A percentile compares a stretch with the other conserved stretches of the same genome.
Evolutionary conservation across 2,113 vertebrate genomes (phyloP).

Genomic region (Psilopsiagon aymara): DNA sequence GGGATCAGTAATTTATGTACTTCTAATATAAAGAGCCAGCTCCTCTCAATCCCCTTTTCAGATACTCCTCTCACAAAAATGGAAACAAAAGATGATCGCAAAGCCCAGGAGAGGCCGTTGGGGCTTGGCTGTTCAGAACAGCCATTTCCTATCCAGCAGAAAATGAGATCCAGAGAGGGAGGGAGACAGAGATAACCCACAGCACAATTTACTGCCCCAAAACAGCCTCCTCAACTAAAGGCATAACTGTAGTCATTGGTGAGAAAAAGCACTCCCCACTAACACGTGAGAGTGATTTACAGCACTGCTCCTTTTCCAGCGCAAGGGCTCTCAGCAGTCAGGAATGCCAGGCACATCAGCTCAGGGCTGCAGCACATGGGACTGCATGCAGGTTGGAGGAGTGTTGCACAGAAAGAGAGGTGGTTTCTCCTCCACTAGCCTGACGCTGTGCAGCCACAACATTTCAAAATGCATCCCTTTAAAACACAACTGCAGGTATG

Average conservation of each 20-base stretch:
- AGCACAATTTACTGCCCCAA: conserved; percentile 59
- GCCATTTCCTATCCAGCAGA: conserved; percentile 21
- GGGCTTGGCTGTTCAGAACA: conserved; percentile 18
- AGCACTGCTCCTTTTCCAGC: background rate
- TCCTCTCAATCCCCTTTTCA: background rate
- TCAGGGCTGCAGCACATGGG: background rate
- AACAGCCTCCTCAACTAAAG: conserved; percentile 62
- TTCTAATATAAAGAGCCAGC: background rate
- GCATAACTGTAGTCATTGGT: conserved; percentile 30
- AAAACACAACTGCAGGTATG: background rate
- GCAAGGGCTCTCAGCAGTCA: background rate
- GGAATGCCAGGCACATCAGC: background rate
- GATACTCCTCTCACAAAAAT: background rate
- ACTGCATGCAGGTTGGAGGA: background rate
- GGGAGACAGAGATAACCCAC: conserved; percentile 14
- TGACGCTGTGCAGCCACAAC: background rate
- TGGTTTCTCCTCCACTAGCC: background rate
- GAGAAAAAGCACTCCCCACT: conserved; percentile 37
- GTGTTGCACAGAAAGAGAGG: background rate
- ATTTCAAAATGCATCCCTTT: background rate
- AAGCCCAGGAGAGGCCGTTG: background rate
- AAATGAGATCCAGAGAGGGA: background rate
- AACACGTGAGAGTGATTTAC: conserved; percentile 56
- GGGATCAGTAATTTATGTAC: background rate
- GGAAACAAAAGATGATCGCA: conserved; percentile 10